These are phyloP conservation scores for Zaprionus bogoriensis DNA, from an alignment of 2,888 invertebrate species.

Conservation along the genomic window DNA sequence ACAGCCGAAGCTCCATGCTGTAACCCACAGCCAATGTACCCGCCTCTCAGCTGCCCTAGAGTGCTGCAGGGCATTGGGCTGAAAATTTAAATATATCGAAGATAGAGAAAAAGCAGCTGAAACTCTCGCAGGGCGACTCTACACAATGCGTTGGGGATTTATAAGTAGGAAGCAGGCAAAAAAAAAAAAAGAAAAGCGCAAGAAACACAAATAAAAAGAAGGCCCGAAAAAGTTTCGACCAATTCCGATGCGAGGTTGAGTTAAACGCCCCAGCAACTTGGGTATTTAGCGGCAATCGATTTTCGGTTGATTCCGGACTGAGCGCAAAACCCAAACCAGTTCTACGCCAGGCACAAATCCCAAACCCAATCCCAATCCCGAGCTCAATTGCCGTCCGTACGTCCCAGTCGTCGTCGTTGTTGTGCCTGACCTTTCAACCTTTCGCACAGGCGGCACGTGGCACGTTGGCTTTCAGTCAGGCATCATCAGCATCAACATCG, in stretches of 20 bases:
- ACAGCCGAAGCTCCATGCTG: neutral
- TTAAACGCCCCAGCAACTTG: slow-evolving; percentile 69
- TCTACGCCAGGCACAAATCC: slow-evolving; percentile 4
- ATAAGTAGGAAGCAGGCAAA: slow-evolving; percentile 12
- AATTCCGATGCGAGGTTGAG: slow-evolving; percentile 49
- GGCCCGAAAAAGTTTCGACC: slow-evolving; percentile 34
- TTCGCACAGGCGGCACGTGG: slow-evolving; percentile 69
- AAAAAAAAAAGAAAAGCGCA: slow-evolving; percentile 16
- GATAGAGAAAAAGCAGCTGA: slow-evolving; percentile 32
- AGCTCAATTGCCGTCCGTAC: neutral
- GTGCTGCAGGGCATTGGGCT: slow-evolving; percentile 8
- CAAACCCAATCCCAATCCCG: slow-evolving; percentile 13
- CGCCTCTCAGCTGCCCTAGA: neutral
- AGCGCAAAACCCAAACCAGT: neutral
- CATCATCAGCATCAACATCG: slow-evolving; percentile 32
- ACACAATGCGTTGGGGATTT: slow-evolving; percentile 68
- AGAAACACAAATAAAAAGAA: slow-evolving; percentile 16
- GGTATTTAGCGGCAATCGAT: slow-evolving; percentile 74
- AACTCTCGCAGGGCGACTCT: slow-evolving; percentile 11
- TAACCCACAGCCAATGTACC: too few species aligned
- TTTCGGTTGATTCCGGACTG: slow-evolving; percentile 66
- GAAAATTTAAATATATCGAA: slow-evolving; percentile 67
- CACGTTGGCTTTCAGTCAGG: slow-evolving; percentile 22
- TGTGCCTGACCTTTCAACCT: slow-evolving; percentile 73
- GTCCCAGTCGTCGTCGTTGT: neutral